phyloP scores from a whole-genome alignment of 2,113 vertebrate species.

The Andinoacara biseriatus region DNA sequence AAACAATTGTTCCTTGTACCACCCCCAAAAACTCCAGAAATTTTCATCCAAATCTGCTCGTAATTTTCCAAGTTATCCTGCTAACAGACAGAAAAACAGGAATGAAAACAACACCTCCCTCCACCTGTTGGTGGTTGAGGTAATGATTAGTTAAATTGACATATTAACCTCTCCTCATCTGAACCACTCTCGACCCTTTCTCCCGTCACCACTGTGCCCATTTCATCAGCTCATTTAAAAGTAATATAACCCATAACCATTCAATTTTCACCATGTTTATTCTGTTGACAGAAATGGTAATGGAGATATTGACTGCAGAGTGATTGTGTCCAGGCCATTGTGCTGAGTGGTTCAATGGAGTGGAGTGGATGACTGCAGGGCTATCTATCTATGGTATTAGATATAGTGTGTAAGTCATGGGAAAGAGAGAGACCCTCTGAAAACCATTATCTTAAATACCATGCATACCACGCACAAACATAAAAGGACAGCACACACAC shows the following conservation, averaged over 20 bases:
- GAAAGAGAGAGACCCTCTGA: slow-evolving; percentile 58
- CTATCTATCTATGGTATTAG: slow-evolving; percentile 44
- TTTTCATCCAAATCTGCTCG: too few relatives aligned
- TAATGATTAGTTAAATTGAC: slow-evolving; percentile 9
- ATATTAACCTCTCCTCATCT: slow-evolving; percentile 31
- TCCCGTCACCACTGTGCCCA: slow-evolving; percentile 8
- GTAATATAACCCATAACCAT: slow-evolving; percentile 56
- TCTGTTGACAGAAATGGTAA: slow-evolving; percentile 50
- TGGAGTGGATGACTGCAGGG: slow-evolving; percentile 54
- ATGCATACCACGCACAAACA: slow-evolving; percentile 35
- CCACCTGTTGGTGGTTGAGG: too few relatives aligned
- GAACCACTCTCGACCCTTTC: slow-evolving; percentile 8
- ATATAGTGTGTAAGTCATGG: slow-evolving; percentile 50
- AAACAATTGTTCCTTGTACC: too few relatives aligned
- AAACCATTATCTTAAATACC: slow-evolving; percentile 63
- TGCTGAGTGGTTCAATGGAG: slow-evolving; percentile 60
- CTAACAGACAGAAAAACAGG: too few relatives aligned
- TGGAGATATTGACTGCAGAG: slow-evolving; percentile 58
- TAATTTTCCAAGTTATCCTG: too few relatives aligned
- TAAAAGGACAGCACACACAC: slow-evolving; percentile 25
- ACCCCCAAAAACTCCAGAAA: too few relatives aligned
- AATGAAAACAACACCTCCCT: too few relatives aligned
- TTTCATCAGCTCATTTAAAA: slow-evolving; percentile 65
- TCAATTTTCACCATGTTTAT: slow-evolving; percentile 57
- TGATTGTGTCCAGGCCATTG: slow-evolving; percentile 54